Conservation (phyloP, 2,113 vertebrate species). For the Nematolebias whitei region DNA sequence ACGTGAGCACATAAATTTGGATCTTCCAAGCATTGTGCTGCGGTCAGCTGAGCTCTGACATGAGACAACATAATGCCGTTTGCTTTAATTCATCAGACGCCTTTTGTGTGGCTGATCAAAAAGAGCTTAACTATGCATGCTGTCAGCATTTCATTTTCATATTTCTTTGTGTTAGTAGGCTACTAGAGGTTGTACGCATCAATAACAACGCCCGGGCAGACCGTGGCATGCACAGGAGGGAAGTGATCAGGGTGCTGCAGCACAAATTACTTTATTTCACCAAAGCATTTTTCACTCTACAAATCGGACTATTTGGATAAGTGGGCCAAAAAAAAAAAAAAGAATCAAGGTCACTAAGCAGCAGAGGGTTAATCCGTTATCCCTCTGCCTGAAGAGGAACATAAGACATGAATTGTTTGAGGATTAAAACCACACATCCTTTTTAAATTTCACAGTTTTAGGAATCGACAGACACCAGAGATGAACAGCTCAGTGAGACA, state of each 20-base stretch:
- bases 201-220: conserved; percentile 49
- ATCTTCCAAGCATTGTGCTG: conserved; percentile 27
- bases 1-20: conserved; percentile 35
- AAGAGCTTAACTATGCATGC: conserved; percentile 45
- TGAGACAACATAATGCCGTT: conserved; percentile 51
- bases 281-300: conserved; percentile 42
- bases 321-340: conserved; percentile 51
- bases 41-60: conserved; percentile 39
- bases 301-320: conserved; percentile 52
- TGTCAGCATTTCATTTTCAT: conserved; percentile 66
- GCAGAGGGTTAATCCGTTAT: conserved; percentile 49
- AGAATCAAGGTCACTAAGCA: conserved; percentile 59
- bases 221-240: conserved; percentile 21
- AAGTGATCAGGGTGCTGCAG: conserved; percentile 27
- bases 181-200: conserved; percentile 39
- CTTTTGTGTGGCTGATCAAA: conserved; percentile 67
- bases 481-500: conserved; percentile 1
- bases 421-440: conserved; percentile 22
- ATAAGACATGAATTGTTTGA: conserved; percentile 41
- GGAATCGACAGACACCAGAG: conserved; percentile 12
- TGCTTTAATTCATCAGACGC: conserved; percentile 59
- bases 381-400: conserved; percentile 31
- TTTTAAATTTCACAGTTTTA: conserved; percentile 37
- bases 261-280: conserved; percentile 40
- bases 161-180: conserved; percentile 60